phyloP scores from a whole-genome alignment of 1,140 invertebrate species.

The Drosophila malerkotliana region DNA sequence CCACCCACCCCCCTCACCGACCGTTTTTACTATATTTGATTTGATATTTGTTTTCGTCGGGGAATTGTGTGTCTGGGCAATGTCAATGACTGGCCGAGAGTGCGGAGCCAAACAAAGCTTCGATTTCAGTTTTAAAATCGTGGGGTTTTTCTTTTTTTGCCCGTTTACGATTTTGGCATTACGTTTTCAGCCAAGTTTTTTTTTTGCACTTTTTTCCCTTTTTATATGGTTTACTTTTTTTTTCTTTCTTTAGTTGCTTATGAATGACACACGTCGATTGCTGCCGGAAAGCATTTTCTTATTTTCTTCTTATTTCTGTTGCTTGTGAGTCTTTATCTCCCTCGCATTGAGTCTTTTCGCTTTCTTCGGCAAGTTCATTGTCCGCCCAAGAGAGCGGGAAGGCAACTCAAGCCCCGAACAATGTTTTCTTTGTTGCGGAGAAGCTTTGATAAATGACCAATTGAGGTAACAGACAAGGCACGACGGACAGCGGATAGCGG shows the following conservation, averaged over 20 bases:
- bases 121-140: slow-evolving; percentile 26
- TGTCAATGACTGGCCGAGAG: slow-evolving; percentile 41
- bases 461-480: slow-evolving; percentile 25
- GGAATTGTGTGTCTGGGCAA: slow-evolving; percentile 28
- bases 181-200: slow-evolving; percentile 16
- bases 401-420: slow-evolving; percentile 22
- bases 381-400: slow-evolving; percentile 1
- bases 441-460: slow-evolving; percentile 47
- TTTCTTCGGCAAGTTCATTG: slow-evolving; percentile 30
- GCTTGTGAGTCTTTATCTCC: slow-evolving; percentile 42
- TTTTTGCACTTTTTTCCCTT: slow-evolving; percentile 16
- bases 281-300: slow-evolving; percentile 64
- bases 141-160: slow-evolving; percentile 9
- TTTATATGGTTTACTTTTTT: slow-evolving; percentile 26
- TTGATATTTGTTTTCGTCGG: slow-evolving; percentile 44
- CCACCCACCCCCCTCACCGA: background rate
- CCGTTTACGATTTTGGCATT: slow-evolving; percentile 23
- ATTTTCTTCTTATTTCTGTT: slow-evolving; percentile 2
- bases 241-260: background rate
- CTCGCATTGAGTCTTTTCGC: slow-evolving; percentile 6
- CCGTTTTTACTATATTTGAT: slow-evolving; percentile 1
- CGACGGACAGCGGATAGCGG: slow-evolving; percentile 15
- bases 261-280: slow-evolving; percentile 64
- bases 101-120: slow-evolving; percentile 22
- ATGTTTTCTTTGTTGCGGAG: slow-evolving; percentile 45